These are phyloP conservation scores for Callopanchax toddi DNA, from an alignment of 2,113 vertebrate species.

Conservation along the genomic window DNA sequence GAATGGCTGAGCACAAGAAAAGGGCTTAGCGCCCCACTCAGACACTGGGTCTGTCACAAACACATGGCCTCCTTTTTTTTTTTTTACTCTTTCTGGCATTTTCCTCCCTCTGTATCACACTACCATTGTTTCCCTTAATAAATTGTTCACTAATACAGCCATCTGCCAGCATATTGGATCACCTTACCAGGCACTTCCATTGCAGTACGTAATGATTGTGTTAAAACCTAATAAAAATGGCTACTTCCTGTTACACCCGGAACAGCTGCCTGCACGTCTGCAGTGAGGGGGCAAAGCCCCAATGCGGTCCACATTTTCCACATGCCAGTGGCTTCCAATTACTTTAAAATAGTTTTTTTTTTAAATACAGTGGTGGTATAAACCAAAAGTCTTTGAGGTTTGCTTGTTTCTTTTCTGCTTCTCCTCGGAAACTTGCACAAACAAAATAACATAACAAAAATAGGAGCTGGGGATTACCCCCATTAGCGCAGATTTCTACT, in stretches of 20 bases:
- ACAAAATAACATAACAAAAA: slow-evolving; percentile 55
- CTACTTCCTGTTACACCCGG: slow-evolving; percentile 63
- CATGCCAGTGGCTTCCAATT: slow-evolving; percentile 72
- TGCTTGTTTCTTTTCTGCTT: slow-evolving; percentile 52
- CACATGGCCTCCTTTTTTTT: slow-evolving; percentile 33
- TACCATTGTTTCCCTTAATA: slow-evolving; percentile 50
- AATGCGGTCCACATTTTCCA: slow-evolving; percentile 61
- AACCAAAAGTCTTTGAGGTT: slow-evolving; percentile 62
- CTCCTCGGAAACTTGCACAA: slow-evolving; percentile 53
- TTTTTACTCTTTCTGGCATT: slow-evolving; percentile 13
- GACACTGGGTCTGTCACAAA: slow-evolving; percentile 56
- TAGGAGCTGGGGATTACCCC: slow-evolving; percentile 34
- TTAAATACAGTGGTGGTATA: slow-evolving; percentile 46
- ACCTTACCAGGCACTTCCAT: slow-evolving; percentile 50
- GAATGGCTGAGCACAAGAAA: slow-evolving; percentile 74
- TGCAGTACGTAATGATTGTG: slow-evolving; percentile 47
- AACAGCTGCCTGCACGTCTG: slow-evolving; percentile 67
- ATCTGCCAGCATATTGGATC: slow-evolving; percentile 61
- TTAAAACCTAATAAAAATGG: slow-evolving; percentile 69
- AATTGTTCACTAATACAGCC: slow-evolving; percentile 56
- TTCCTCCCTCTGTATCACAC: slow-evolving; percentile 18
- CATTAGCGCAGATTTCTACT: slow-evolving; percentile 21
- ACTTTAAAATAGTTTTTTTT: slow-evolving; percentile 64
- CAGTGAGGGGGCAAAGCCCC: slow-evolving; percentile 56
- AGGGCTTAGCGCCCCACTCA: slow-evolving; percentile 70